Base-by-base conservation (phyloP, 2,888 invertebrate genomes). In the Pseudolycoriella hygida region DNA sequence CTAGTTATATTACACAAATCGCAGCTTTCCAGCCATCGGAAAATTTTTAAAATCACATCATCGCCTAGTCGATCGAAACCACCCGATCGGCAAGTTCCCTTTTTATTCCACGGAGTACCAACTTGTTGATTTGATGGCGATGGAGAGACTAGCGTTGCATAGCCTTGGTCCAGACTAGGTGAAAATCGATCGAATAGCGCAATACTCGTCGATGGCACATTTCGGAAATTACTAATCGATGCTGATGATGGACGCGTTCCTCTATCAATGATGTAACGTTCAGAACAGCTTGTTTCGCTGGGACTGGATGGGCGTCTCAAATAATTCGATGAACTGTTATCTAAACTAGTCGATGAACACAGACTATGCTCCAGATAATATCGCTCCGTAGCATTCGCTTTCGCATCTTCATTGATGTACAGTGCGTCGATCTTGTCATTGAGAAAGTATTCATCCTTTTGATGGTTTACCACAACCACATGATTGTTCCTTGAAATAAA, bases 121-220 rank as follows among this genome's bases (percentile, higher is more conserved):
- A 49, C 55, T 17, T 25, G 20, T 17, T 51, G 54, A 50, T 60
- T 60, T 1, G 62, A 61, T 3, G 71, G 70, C 53, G 72, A 71
- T 40, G 73, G 71, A 17, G 74, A 71, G 1, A 81, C 78, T 47
- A 85, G 64, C 6, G 85, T 85, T 54, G 84, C 84, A 66, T 85
- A 85, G 2, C 85, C 85, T 61, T 85, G 82, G 63, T 85, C 85
- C 37, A 82, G 67, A 56, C 76, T 80, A 38, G 82, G 77, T 56
- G 75, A 75, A 50, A 71, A 68, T 52, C 73, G 67, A 14, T 62
- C 64, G 47, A 64, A 53, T 50, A 61, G 60, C 47, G 64, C 60
- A 12, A 64, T 53, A 43, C 32, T 44, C 17, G 18, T 40, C 11
- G 25, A 40, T 17, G 39, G 11, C 11, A 34, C 38, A 38, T 37